A percentile compares a stretch with the other conserved stretches of the same genome.
phyloP scores from a whole-genome alignment of 2,797 vertebrate species.

The Phoeniculus purpureus region DNA sequence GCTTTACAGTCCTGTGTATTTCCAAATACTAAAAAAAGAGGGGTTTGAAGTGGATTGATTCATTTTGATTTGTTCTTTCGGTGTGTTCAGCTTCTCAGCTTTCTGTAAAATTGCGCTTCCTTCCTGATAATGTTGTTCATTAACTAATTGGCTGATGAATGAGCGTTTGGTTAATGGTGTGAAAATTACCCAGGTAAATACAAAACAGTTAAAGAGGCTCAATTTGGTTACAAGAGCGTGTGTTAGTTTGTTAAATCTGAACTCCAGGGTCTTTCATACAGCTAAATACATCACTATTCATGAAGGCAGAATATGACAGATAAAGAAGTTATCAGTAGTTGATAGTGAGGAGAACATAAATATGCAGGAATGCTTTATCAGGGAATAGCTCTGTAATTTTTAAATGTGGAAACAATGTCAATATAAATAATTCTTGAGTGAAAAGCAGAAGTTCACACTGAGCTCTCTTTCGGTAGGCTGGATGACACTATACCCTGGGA shows the following conservation, averaged over 20 bases:
- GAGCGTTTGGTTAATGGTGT: not conserved
- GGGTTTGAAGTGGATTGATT: not conserved
- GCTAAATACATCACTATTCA: not conserved
- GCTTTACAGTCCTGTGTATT: not conserved
- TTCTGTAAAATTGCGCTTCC: not conserved
- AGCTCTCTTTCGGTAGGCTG: accelerated
- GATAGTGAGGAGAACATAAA: not conserved
- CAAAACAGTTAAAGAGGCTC: not conserved
- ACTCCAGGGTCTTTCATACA: not conserved
- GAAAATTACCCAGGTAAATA: not conserved
- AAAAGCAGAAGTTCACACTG: not conserved
- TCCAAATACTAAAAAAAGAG: not conserved
- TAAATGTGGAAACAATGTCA: not conserved
- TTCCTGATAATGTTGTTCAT: not conserved
- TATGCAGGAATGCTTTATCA: not conserved
- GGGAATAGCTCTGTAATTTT: not conserved
- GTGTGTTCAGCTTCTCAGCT: not conserved
- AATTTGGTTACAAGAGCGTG: not conserved
- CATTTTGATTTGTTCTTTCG: not conserved
- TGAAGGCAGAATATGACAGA: not conserved
- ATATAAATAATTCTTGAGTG: not conserved
- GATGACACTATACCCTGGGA: not conserved
- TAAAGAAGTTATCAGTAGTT: not conserved
- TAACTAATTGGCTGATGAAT: not conserved
- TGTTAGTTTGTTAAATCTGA: not conserved